Percentiles rank a stretch among this genome's conserved stretches.
Evolutionary conservation across 1,140 invertebrate species (phyloP).

Genomic region (Camponotus floridanus): DNA sequence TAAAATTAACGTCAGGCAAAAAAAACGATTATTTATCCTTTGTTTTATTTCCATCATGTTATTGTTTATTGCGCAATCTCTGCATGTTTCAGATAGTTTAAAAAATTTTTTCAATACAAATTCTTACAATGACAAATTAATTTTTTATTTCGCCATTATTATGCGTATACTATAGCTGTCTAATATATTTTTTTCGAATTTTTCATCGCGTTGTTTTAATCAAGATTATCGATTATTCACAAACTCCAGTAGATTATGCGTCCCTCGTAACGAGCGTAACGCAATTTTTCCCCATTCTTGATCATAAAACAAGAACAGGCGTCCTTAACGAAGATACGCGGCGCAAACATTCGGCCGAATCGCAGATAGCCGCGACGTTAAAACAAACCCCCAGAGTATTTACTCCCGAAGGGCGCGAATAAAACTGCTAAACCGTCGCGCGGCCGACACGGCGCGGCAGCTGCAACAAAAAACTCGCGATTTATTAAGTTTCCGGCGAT

Average conservation of each 20-base stretch:
- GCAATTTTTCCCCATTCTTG: constrained; percentile 40
- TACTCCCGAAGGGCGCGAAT: constrained; percentile 55
- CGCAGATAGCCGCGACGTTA: constrained; percentile 41
- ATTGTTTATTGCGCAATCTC: background rate
- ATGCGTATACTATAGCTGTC: too few species aligned
- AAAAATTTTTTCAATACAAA: background rate
- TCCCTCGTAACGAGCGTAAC: constrained; percentile 51
- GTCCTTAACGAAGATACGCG: constrained; percentile 56
- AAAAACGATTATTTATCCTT: background rate
- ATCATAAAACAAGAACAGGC: constrained; percentile 53
- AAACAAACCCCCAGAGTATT: constrained; percentile 47
- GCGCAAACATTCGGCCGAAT: constrained; percentile 46
- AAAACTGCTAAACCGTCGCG: constrained; percentile 58
- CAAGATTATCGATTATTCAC: constrained; percentile 54
- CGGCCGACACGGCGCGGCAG: constrained; percentile 19
- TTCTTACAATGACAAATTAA: background rate
- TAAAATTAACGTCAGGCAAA: background rate
- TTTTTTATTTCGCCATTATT: constrained; percentile 18
- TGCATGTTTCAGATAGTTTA: too few species aligned
- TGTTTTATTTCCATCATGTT: too few species aligned
- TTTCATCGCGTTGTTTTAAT: constrained; percentile 20
- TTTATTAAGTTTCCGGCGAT: constrained; percentile 56
- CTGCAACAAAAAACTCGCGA: constrained; percentile 60
- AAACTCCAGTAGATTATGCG: constrained; percentile 20
- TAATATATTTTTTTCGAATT: background rate